These are phyloP conservation scores for Ciconia maguari DNA, from an alignment of 2,113 vertebrate genomes.

Conservation along the genomic window DNA sequence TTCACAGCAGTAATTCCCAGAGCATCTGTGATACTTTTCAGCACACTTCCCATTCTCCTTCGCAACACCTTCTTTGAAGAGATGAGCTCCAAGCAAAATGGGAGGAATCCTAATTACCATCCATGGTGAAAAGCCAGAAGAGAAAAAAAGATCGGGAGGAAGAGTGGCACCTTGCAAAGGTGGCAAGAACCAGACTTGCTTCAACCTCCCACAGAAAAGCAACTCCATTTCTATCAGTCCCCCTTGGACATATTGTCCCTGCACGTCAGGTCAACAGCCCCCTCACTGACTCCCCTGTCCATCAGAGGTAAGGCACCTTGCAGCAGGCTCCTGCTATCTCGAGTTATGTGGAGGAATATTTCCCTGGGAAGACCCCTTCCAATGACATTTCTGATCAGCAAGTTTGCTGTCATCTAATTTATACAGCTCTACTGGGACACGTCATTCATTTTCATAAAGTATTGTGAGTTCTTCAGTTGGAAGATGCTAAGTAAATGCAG, in stretches of 20 bases:
- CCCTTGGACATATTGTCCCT: not conserved
- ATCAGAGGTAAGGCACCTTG: not conserved
- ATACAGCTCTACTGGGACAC: not conserved
- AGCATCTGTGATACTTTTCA: not conserved
- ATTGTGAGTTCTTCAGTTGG: not conserved
- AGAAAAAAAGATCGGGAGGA: not conserved
- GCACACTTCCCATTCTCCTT: not conserved
- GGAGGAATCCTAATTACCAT: not conserved
- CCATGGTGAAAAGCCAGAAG: not conserved
- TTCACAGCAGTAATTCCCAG: not conserved
- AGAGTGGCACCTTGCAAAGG: not conserved
- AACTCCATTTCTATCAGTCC: not conserved
- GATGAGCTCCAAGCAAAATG: not conserved
- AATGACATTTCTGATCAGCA: not conserved
- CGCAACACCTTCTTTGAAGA: not conserved
- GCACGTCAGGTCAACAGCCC: not conserved
- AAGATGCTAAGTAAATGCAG: not conserved
- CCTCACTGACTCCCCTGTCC: rapidly evolving
- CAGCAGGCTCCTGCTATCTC: not conserved
- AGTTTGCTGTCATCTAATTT: not conserved
- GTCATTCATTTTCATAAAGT: not conserved
- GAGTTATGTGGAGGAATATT: not conserved
- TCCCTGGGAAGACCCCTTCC: not conserved
- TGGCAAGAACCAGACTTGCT: not conserved
- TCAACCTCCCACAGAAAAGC: not conserved